Base-by-base conservation (phyloP, 2,113 vertebrate species). In the Entomyzon cyanotis region DNA sequence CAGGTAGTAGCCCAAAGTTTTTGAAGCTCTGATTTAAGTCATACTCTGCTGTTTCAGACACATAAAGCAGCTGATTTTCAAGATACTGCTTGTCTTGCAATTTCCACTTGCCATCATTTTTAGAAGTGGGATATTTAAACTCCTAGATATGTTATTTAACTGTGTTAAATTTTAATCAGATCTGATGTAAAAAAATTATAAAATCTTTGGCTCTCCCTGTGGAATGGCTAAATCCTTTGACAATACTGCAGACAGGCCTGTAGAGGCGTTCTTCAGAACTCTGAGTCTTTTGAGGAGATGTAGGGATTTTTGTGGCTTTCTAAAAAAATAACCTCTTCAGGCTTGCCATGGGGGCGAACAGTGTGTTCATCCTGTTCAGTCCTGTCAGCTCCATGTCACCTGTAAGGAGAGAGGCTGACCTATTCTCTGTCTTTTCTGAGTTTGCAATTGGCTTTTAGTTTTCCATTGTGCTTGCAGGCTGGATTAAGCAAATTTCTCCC, bases 151-250 rank as follows among this genome's bases (percentile, higher is more conserved):
- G 90, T 94, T 93, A 92, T 92, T 95, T 95, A 93, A 97, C 90
- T 50, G 71, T 78, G 71, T 92, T 89, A 94, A 96, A 95, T 78
- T 95, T 94, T 95, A 92, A 95, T 91, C 86, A 92, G 91, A 67
- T 65, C 86, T 96, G 69, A 83, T 96, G 92, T 39, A 0, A 90
- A 84, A 75, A 67, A 37, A 83, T 53, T 42, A 71, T 15, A 65
- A 52, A 71, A 50, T 60, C 86, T 71, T 88, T 76, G 58, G 22
- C 82, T 90, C 15, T 83, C 60, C 44, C 56, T 70, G 73, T 81
- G 73, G 73, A 74, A 81, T 67, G 84, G 71, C 22, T 87, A 87
- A 37, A 74, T 90, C 56, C 74, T 70, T 73, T 85, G 79, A 44
- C 80, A 92, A 24, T 74, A 50, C n/a, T 74, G 50, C 73, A 84